Evolutionary conservation across 1,140 invertebrate genomes (phyloP).

Genomic region (Whitmania pigra): DNA sequence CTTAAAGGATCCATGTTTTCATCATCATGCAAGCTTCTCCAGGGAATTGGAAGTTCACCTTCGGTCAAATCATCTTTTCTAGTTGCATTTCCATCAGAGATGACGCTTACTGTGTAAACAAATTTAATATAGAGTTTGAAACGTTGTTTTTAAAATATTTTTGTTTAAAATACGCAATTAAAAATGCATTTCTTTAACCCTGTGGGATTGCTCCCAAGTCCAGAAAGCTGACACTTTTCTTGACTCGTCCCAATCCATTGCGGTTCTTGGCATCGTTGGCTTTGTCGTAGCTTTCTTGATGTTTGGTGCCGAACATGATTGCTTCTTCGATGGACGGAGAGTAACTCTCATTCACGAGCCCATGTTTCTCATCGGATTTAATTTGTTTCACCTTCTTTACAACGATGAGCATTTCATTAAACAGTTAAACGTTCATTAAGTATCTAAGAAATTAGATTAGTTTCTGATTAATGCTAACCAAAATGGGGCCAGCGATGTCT

Average conservation of each 20-base stretch:
- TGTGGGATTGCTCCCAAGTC: background rate
- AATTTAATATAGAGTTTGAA: too few relatives aligned
- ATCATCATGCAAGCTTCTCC: background rate
- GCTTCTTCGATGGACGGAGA: too few relatives aligned
- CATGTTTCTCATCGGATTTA: background rate
- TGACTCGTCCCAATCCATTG: background rate
- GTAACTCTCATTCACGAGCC: background rate
- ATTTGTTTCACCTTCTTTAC: background rate
- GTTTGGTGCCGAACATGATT: too few relatives aligned
- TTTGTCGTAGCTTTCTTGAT: too few relatives aligned
- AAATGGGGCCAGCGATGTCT: slow-evolving; percentile 9
- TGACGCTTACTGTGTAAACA: too few relatives aligned
- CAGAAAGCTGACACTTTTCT: slow-evolving; percentile 9
- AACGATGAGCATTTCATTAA: background rate
- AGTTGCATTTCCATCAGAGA: too few relatives aligned
- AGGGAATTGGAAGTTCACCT: slow-evolving; percentile 1
- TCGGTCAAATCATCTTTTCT: too few relatives aligned
- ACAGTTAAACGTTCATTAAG: too few relatives aligned
- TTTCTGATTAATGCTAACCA: background rate
- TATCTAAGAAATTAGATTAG: too few relatives aligned
- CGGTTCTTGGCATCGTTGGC: background rate
- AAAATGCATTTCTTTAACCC: background rate
- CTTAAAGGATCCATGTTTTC: background rate
- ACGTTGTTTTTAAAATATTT: background rate
- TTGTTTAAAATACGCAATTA: background rate